Conservation (phyloP, 2,888 invertebrate species). For the Leptinotarsa peninsularis region DNA sequence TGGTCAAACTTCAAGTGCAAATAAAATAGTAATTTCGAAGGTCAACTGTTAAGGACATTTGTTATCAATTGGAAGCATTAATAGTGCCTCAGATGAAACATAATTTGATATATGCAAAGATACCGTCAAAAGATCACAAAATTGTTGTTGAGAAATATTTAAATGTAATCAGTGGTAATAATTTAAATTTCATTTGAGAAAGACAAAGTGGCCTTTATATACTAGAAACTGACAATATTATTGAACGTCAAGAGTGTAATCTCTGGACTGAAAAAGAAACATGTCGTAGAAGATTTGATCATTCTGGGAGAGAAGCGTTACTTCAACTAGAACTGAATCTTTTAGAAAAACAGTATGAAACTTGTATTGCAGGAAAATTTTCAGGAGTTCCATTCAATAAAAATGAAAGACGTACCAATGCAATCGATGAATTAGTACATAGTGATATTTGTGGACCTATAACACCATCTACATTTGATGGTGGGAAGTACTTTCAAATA, state of each 20-base stretch:
- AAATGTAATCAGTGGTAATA: slow-evolving; percentile 18
- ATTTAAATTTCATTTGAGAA: background rate
- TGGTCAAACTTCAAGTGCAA: slow-evolving; percentile 1
- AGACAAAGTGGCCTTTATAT: background rate
- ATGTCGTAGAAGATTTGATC: background rate
- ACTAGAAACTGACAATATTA: background rate
- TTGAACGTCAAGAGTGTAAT: background rate
- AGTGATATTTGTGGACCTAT: background rate
- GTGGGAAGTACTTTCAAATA: slow-evolving; percentile 27
- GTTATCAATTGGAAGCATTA: slow-evolving; percentile 20
- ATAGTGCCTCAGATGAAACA: slow-evolving; percentile 27
- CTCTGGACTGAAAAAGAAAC: background rate
- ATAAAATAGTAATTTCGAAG: background rate
- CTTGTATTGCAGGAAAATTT: background rate
- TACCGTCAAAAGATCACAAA: slow-evolving; percentile 27
- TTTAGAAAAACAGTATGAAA: background rate
- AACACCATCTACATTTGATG: slow-evolving; percentile 17
- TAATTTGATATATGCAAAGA: slow-evolving; percentile 25
- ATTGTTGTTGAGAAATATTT: slow-evolving; percentile 27
- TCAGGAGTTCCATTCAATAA: background rate
- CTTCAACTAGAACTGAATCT: background rate
- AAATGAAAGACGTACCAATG: background rate
- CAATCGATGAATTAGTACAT: slow-evolving; percentile 21
- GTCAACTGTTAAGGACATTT: background rate
- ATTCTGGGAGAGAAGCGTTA: background rate